Evolutionary conservation across 2,113 vertebrate species (phyloP).

Genomic region (Stegostoma tigrinum): DNA sequence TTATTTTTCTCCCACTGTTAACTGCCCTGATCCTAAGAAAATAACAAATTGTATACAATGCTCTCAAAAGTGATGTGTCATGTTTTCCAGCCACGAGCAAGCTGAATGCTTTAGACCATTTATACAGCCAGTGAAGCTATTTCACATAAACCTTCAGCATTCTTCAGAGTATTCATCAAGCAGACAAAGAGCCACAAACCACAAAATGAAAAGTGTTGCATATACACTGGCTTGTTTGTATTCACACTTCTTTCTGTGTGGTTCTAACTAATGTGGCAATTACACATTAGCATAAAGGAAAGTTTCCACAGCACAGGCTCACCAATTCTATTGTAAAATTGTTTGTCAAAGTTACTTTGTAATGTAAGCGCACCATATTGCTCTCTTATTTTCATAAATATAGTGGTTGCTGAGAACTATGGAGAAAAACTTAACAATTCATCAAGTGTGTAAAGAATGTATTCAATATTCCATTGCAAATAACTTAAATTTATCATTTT

Average conservation of each 20-base stretch:
- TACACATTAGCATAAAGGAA: background rate
- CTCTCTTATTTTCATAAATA: background rate
- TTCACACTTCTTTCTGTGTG: background rate
- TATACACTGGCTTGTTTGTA: background rate
- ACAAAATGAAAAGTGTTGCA: background rate
- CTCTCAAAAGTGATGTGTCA: background rate
- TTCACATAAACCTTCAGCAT: background rate
- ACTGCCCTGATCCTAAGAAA: background rate
- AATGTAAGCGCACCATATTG: background rate
- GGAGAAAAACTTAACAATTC: background rate
- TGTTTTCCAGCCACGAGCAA: background rate
- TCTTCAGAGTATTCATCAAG: background rate
- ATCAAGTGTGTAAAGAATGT: background rate
- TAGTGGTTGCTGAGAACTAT: background rate
- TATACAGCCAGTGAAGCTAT: background rate
- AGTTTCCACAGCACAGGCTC: background rate
- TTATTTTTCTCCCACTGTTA: background rate
- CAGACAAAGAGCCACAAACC: background rate
- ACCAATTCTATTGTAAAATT: background rate
- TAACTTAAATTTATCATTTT: constrained; percentile 2
- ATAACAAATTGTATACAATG: background rate
- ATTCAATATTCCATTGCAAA: background rate
- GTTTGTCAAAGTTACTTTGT: background rate
- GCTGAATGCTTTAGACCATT: background rate
- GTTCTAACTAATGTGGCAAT: background rate